Conservation (phyloP, 1,140 invertebrate genomes). For the Philopotamus ludificatus region DNA sequence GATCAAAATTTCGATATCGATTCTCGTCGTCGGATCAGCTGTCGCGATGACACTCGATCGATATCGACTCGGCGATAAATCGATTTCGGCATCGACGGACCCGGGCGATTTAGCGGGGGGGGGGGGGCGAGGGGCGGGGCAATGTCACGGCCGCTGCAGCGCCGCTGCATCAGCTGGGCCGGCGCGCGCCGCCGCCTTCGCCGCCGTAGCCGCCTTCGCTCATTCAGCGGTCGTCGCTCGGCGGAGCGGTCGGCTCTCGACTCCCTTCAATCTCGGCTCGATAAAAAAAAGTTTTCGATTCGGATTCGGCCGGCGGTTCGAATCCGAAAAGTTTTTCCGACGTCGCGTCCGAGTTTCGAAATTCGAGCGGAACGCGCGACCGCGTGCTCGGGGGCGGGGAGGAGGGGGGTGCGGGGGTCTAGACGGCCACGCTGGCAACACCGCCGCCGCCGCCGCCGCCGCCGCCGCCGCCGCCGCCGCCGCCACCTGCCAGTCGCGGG, state of each 20-base stretch:
- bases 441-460: slow-evolving; percentile 50
- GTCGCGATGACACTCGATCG: too few species aligned
- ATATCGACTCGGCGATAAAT: too few species aligned
- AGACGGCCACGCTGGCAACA: slow-evolving; percentile 51
- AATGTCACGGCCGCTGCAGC: slow-evolving; percentile 56
- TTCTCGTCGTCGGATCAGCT: too few species aligned
- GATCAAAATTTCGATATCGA: too few species aligned
- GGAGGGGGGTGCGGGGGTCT: background rate
- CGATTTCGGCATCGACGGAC: too few species aligned
- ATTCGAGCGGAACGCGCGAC: background rate
- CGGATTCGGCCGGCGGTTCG: background rate
- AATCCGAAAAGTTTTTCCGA: background rate
- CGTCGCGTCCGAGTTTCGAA: background rate
- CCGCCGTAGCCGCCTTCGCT: background rate
- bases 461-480: slow-evolving; percentile 53
- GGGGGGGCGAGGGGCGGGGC: slow-evolving; percentile 37
- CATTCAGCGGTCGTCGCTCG: background rate
- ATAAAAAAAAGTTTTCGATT: too few species aligned
- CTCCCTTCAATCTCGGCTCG: background rate
- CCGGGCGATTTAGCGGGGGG: too few species aligned
- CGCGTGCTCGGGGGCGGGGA: background rate
- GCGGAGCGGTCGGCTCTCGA: background rate
- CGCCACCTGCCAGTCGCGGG: background rate
- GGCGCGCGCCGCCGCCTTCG: slow-evolving; percentile 17
- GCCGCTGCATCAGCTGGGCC: slow-evolving; percentile 52